These are phyloP conservation scores for Pyrocephalus nanus DNA, from an alignment of 2,797 vertebrate genomes.

Conservation along the genomic window DNA sequence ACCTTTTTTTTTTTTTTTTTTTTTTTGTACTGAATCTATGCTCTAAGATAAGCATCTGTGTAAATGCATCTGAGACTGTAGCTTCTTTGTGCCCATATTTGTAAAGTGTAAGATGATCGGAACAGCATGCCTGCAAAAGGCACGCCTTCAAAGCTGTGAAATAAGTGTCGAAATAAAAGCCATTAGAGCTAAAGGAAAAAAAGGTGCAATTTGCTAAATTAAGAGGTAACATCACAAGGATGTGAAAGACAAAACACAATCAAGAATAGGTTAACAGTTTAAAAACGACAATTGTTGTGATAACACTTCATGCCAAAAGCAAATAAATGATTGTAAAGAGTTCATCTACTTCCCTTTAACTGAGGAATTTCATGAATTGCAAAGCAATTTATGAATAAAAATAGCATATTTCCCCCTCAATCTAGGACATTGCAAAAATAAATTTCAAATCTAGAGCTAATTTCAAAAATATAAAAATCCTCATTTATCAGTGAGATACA, in stretches of 20 bases:
- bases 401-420: neutral
- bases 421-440: neutral
- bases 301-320: neutral
- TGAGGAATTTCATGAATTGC: neutral
- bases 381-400: slow-evolving; percentile 21
- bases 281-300: neutral
- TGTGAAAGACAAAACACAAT: neutral
- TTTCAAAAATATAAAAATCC: neutral
- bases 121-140: neutral
- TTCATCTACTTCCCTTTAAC: neutral
- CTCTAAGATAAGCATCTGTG: neutral
- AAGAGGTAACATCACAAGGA: neutral
- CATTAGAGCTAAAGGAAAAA: neutral
- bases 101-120: neutral
- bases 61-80: neutral
- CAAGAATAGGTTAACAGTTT: neutral
- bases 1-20: neutral
- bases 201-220: neutral
- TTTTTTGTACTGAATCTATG: neutral
- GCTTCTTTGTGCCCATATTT: neutral
- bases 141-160: neutral
- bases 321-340: neutral
- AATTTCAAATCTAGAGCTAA: neutral
- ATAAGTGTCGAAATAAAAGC: neutral
- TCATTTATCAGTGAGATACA: neutral